Conservation (phyloP, 2,113 vertebrate genomes). For the Phalacrocorax carbo region DNA sequence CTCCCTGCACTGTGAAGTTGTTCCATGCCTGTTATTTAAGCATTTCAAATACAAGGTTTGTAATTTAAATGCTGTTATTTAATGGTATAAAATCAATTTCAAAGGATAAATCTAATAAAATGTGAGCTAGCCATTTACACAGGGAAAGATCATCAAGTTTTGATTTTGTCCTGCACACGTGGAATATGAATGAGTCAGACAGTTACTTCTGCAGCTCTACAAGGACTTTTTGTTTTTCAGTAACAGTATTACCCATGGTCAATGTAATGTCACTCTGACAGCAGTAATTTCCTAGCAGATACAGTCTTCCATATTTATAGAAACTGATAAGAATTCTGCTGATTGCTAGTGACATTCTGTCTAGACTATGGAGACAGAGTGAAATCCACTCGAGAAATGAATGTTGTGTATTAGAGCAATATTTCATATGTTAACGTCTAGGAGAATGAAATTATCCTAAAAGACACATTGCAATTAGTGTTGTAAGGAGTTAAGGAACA, state of each 20-base stretch:
- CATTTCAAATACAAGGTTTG: background rate
- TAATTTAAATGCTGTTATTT: background rate
- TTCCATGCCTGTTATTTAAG: background rate
- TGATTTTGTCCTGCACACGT: conserved; percentile 11
- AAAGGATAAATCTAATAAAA: conserved; percentile 4
- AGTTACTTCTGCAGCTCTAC: conserved; percentile 22
- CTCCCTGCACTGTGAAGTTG: background rate
- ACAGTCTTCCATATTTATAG: conserved; percentile 60
- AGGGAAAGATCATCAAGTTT: background rate
- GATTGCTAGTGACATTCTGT: conserved; percentile 71
- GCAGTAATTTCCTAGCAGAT: conserved; percentile 58
- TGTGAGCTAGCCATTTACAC: background rate
- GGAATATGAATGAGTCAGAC: background rate
- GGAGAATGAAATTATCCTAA: conserved; percentile 44
- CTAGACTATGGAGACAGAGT: conserved; percentile 43
- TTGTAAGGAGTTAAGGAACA: background rate
- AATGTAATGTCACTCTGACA: conserved; percentile 61
- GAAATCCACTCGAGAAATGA: conserved; percentile 24
- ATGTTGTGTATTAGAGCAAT: conserved; percentile 28
- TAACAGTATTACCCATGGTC: conserved; percentile 55
- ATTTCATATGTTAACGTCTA: conserved; percentile 57
- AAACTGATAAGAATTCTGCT: conserved; percentile 66
- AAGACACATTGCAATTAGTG: conserved; percentile 7
- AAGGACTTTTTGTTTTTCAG: conserved; percentile 54
- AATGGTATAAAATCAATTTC: background rate